phyloP scores from a whole-genome alignment of 2,888 invertebrate species.

The Emesis furor region DNA sequence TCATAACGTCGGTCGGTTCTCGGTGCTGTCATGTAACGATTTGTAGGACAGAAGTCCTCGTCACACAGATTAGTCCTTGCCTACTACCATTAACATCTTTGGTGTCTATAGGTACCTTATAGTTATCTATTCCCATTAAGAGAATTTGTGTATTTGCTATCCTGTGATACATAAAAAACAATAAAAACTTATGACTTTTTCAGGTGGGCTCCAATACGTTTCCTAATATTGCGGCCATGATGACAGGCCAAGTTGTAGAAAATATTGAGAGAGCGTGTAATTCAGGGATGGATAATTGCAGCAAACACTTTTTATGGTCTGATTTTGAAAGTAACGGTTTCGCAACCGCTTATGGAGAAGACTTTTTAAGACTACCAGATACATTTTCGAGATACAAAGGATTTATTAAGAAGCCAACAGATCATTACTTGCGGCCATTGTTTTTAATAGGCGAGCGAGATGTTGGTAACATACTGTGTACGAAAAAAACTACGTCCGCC shows the following conservation, averaged over 20 bases:
- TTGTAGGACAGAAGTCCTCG: no score
- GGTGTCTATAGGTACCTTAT: no score
- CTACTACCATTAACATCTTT: no score
- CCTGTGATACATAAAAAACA: no score
- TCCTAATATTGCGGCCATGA: constrained; percentile 96
- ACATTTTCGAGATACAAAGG: constrained; percentile 93
- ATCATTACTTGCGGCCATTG: constrained; percentile 96
- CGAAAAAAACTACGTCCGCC: constrained; percentile 90
- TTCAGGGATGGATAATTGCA: constrained; percentile 91
- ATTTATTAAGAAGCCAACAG: constrained; percentile 95
- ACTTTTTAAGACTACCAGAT: constrained; percentile 93
- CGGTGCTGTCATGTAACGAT: no score
- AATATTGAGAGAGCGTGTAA: constrained; percentile 88
- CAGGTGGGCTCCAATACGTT: constrained; percentile 97
- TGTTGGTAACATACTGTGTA: constrained; percentile 85
- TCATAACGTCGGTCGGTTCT: no score
- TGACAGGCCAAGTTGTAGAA: constrained; percentile 93
- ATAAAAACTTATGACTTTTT: constrained; percentile 56
- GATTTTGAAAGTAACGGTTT: constrained; percentile 94
- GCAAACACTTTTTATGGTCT: constrained; percentile 95
- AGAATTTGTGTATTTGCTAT: no score
- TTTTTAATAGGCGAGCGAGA: constrained; percentile 92
- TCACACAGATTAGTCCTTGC: no score
- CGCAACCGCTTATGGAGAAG: constrained; percentile 95
- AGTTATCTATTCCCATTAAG: no score